Evolutionary conservation across 2,888 invertebrate genomes (phyloP).

Genomic region (Chrysomela aeneicollis): DNA sequence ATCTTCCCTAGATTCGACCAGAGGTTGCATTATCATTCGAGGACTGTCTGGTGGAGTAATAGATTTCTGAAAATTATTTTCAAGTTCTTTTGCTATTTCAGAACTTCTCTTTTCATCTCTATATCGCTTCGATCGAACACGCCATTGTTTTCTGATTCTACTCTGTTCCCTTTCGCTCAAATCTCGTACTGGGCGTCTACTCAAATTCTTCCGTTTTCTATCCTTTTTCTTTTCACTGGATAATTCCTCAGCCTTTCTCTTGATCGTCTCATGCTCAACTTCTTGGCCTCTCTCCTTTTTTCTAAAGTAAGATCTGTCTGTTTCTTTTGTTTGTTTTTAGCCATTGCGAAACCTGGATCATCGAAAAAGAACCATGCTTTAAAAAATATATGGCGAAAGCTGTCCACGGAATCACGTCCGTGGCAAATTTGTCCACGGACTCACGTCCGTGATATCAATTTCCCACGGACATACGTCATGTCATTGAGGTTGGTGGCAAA

Average conservation of each 20-base stretch:
- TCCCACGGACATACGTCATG: neutral
- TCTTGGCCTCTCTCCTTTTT: neutral
- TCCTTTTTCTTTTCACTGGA: constrained; percentile 1
- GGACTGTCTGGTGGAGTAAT: constrained; percentile 20
- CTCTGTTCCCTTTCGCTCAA: neutral
- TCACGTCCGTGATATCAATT: neutral
- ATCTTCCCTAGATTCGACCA: constrained; percentile 2
- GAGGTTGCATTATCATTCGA: neutral
- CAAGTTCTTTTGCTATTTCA: constrained; percentile 11
- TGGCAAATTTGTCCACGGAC: neutral
- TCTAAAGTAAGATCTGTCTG: neutral
- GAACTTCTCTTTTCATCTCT: constrained; percentile 9
- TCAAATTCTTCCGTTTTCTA: neutral
- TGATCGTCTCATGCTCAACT: constrained; percentile 5
- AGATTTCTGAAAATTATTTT: constrained; percentile 16
- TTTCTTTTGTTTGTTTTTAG: constrained; percentile 2
- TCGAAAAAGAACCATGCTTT: neutral
- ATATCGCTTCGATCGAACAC: constrained; percentile 7
- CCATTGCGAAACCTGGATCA: constrained; percentile 1
- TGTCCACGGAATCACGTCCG: constrained; percentile 1
- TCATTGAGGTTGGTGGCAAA: too few species aligned
- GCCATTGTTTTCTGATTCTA: constrained; percentile 9
- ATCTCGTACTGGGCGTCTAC: neutral
- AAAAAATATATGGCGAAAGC: neutral
- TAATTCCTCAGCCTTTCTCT: constrained; percentile 1